Conservation (phyloP, 2,888 invertebrate species). For the Scaptomyza parva region DNA sequence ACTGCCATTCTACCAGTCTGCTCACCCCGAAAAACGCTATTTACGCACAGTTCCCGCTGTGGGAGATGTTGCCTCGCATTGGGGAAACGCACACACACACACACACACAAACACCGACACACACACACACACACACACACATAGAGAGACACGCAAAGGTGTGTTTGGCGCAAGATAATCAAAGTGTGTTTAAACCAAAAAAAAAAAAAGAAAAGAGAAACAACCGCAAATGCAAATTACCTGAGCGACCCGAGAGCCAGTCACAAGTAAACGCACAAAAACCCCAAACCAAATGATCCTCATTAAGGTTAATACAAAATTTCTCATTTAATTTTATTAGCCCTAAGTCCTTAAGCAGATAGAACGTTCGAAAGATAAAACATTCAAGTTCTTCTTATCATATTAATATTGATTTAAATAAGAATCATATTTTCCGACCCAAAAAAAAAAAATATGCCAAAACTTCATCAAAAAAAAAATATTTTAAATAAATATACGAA, state of each 20-base stretch:
- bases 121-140: slow-evolving; percentile 1
- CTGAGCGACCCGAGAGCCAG: slow-evolving; percentile 8
- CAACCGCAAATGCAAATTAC: slow-evolving; percentile 43
- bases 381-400: no score
- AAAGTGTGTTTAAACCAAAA: slow-evolving; percentile 46
- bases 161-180: no score
- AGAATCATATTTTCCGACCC: no score
- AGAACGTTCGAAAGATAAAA: not conserved
- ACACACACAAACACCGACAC: not conserved
- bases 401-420: no score
- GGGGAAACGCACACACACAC: not conserved
- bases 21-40: not conserved
- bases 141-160: slow-evolving; percentile 2
- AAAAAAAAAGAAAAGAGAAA: no score
- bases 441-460: no score
- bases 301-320: slow-evolving; percentile 16
- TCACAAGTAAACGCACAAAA: not conserved
- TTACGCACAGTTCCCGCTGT: slow-evolving; percentile 20
- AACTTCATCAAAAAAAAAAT: no score
- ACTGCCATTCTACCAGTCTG: not conserved
- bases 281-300: slow-evolving; percentile 17
- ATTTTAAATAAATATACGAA: not conserved
- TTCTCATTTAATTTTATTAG: slow-evolving; percentile 13
- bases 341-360: not conserved
- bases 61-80: slow-evolving; percentile 25